phyloP scores from a whole-genome alignment of 2,113 vertebrate species.

The Forbesichthys papilliferus region DNA sequence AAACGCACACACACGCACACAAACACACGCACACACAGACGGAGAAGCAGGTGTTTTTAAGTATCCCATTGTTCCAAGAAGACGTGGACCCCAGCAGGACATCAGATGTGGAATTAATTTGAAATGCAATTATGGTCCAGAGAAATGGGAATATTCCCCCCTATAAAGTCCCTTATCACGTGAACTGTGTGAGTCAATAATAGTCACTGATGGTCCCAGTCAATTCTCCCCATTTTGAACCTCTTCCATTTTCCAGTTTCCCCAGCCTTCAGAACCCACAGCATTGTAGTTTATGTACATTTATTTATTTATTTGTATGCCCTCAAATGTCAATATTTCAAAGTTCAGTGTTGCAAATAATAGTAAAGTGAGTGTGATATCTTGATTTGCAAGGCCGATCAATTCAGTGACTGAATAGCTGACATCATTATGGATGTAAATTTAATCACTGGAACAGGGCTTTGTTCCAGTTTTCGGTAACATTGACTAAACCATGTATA shows the following conservation, averaged over 20 bases:
- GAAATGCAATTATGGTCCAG: constrained; percentile 43
- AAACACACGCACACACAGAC: not conserved
- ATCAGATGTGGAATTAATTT: constrained; percentile 76
- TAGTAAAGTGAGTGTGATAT: too few relatives aligned
- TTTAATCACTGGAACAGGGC: too few relatives aligned
- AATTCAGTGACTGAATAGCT: too few relatives aligned
- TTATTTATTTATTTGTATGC: too few relatives aligned
- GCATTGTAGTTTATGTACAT: too few relatives aligned
- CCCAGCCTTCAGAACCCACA: constrained; percentile 28
- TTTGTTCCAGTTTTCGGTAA: too few relatives aligned
- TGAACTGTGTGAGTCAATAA: constrained; percentile 47
- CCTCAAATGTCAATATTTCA: too few relatives aligned
- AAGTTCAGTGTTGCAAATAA: too few relatives aligned
- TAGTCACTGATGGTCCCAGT: constrained; percentile 33
- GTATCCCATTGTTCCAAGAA: constrained; percentile 31
- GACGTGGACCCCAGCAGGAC: constrained; percentile 49
- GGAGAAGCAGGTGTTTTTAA: constrained; percentile 51
- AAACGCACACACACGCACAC: not conserved
- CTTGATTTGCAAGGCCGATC: too few relatives aligned
- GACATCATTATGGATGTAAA: too few relatives aligned
- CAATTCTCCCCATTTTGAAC: constrained; percentile 44
- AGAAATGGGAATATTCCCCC: constrained; percentile 45
- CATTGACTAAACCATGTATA: too few relatives aligned
- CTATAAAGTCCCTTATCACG: constrained; percentile 49
- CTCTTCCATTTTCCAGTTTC: constrained; percentile 5